Conservation (phyloP, 1,140 invertebrate species). For the Lysiphlebus fabarum region DNA sequence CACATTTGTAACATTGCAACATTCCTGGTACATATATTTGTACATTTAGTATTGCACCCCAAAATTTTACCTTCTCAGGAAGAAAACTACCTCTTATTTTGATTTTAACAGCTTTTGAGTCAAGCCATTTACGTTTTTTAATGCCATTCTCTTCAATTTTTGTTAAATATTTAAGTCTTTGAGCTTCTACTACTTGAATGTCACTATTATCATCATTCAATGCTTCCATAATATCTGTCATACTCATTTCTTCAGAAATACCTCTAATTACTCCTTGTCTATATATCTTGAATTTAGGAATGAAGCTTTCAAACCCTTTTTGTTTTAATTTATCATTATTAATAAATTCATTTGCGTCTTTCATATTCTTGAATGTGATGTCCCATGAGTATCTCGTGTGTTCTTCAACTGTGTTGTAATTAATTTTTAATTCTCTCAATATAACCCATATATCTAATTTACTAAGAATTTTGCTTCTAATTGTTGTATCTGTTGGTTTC, state of each 20-base stretch:
- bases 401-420: background rate
- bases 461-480: too few relatives aligned
- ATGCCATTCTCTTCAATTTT: background rate
- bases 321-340: background rate
- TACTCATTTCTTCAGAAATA: background rate
- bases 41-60: background rate
- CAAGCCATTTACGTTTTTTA: background rate
- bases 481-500: too few relatives aligned
- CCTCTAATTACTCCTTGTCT: background rate
- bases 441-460: too few relatives aligned
- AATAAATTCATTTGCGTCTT: background rate
- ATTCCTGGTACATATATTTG: background rate
- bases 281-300: background rate
- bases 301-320: background rate
- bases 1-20: background rate
- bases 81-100: background rate
- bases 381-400: background rate
- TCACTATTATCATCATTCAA: background rate
- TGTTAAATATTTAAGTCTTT: background rate
- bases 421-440: background rate
- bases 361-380: background rate
- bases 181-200: background rate
- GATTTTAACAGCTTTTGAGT: background rate
- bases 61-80: background rate
- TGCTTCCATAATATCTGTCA: background rate